Base-by-base conservation (phyloP, 1,140 invertebrate genomes). In the Lordiphosa collinella region DNA sequence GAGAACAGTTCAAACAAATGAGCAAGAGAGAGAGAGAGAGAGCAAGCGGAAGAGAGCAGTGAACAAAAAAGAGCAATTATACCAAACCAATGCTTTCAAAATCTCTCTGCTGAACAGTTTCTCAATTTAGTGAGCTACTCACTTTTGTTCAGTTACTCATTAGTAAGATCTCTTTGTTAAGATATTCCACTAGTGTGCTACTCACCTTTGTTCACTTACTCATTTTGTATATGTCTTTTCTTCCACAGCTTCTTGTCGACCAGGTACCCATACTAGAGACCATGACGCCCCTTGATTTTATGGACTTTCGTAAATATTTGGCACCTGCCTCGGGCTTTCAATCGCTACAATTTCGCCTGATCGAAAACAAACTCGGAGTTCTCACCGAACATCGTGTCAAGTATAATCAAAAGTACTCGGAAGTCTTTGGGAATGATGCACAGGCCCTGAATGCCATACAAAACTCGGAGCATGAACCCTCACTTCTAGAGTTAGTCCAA, bases 261-360 rank as follows among this genome's bases (percentile, higher is more conserved):
- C 98, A 99, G 92, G 97, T 99, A 6, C 94, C 95, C 84, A 98
- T 99, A 72, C 89, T 99, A 49, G 98, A 99, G 89, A 99, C 97
- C 0, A 99, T 99, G 98, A 98, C 96, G 0, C 97, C 98, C 0
- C 89, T 98, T 43, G 98, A 99, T 90, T 99, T 99, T 80, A 97
- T 99, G 93, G 97, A 98, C 61, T 99, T 99, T 89, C 91, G 97
- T 35, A 92, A 95, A 56, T 97, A 97, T 87, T 90, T 99, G 3
- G 94, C 95, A 2, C 95, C 98, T 0, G 97, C 98, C 0, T 99
- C 98, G 0, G 98, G 98, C 1, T 99, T 99, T 88, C 98, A 99
- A 82, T 99, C 97, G 69, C 89, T 98, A 13, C 98, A 99, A 88
- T 99, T 99, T 89, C 93, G 98, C 4, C 90, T 99, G 1, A 89